Conservation (phyloP, 2,797 vertebrate genomes). For the Otus scops region DNA sequence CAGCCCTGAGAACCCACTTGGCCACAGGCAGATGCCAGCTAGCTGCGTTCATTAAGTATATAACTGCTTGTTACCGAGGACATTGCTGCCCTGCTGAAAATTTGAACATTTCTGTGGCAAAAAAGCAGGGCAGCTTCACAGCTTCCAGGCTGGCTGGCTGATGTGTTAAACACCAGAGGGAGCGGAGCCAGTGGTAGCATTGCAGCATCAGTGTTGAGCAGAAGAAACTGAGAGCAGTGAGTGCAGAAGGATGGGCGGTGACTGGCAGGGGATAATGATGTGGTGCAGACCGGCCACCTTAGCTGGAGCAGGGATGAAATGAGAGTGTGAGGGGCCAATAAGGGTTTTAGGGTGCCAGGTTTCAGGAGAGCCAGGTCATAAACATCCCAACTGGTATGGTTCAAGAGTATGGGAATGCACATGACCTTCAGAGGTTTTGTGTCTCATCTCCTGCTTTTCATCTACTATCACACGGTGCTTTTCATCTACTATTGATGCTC, state of each 20-base stretch:
- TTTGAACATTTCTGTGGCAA: neutral
- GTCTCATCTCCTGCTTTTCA: neutral
- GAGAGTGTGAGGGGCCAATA: neutral
- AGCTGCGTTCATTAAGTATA: neutral
- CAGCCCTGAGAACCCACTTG: neutral
- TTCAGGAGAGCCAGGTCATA: neutral
- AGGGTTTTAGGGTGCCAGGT: neutral
- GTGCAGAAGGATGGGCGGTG: fast-evolving
- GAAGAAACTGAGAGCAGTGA: neutral
- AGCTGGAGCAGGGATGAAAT: neutral
- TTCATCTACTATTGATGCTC: neutral
- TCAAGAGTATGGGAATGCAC: neutral
- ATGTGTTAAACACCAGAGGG: neutral
- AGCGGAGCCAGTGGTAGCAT: fast-evolving
- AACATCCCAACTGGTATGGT: neutral
- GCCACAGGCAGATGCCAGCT: neutral
- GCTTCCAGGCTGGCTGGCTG: neutral
- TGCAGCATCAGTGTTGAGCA: neutral
- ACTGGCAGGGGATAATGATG: neutral
- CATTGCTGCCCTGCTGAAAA: neutral
- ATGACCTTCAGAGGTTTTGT: neutral
- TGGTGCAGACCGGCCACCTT: neutral
- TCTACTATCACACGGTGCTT: neutral
- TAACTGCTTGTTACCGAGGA: fast-evolving
- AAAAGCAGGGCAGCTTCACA: neutral